Base-by-base conservation (phyloP, 2,797 vertebrate species). In the Carapus acus region DNA sequence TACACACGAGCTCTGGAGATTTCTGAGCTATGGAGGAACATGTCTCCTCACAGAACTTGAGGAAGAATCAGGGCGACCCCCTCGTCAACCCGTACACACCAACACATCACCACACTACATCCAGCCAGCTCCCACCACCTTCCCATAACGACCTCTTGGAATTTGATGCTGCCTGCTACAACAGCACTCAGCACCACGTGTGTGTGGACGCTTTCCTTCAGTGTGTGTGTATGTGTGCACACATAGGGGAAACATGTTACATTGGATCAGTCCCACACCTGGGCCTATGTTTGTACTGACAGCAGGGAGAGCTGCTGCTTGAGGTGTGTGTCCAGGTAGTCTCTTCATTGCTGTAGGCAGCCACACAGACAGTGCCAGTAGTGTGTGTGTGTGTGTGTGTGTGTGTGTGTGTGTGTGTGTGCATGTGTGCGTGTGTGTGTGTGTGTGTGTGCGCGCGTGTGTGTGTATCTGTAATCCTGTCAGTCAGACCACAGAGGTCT, bases 41-140 rank as follows among this genome's bases (percentile, higher is more conserved):
- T 86, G 85, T 85, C 80, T 85, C 79, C 68, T 74, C 86, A 83
- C 61, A 73, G 65, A 87, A 80, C 74, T 78, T 78, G 66, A 79
- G 48, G 68, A 69, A 78, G 49, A 79, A 49, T 60, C 43, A 5
- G 6, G 21, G 17, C 56, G 44, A 4, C 19, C 18, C 20, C 24
- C 34, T 38, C 9, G 14, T 42, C 31, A 23, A 13, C 61, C 61
- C 64, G 84, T 20, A 12, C 16, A 16, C 20, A 15, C 24, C 24
- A 27, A 8, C 31, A 40, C 19, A 44, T 73, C 73, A 76, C 85
- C 88, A 88, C 69, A 87, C 71, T 82, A 80, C 69, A 71, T 78
- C 73, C 82, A 82, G 66, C 58, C 71, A 65, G 78, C 85, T 88
- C 76, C 80, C 70, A 77, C 54, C 67, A 46, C 38, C 45, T 43